phyloP scores from a whole-genome alignment of 2,113 vertebrate species.

The Nothoprocta pentlandii region DNA sequence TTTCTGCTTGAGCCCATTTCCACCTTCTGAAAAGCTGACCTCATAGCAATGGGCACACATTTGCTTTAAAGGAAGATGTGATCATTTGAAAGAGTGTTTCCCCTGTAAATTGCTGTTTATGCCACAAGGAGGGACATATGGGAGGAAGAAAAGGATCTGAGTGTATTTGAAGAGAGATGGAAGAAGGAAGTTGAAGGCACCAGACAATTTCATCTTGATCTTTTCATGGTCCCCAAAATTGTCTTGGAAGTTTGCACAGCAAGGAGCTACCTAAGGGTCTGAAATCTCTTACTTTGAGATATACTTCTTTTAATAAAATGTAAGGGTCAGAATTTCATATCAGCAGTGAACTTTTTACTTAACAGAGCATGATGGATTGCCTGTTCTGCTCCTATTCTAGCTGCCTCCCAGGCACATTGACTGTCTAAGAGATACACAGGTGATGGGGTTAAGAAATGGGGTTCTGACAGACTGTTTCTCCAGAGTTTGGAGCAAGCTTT shows the following conservation, averaged over 20 bases:
- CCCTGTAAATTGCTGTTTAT: neutral
- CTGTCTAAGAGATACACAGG: accelerated
- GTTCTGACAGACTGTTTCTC: neutral
- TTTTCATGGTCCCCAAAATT: conserved; percentile 42
- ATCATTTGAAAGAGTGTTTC: neutral
- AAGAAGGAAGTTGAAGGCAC: conserved; percentile 30
- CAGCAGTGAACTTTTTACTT: conserved; percentile 36
- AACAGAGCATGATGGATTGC: conserved; percentile 56
- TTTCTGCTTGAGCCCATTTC: neutral
- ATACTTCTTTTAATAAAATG: conserved; percentile 67
- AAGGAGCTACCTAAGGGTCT: conserved; percentile 15
- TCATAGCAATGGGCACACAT: neutral
- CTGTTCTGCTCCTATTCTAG: neutral
- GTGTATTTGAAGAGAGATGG: accelerated
- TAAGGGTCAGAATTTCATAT: conserved; percentile 48
- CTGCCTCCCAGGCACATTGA: neutral
- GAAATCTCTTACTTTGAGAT: conserved; percentile 59
- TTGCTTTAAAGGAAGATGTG: neutral
- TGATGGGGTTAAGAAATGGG: accelerated
- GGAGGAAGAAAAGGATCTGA: neutral
- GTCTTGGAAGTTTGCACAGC: conserved; percentile 43
- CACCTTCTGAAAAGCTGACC: neutral
- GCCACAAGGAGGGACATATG: neutral
- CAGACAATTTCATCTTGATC: conserved; percentile 58
- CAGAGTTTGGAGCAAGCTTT: neutral